Evolutionary conservation across 2,797 vertebrate genomes (phyloP).

Genomic region (Myotis pilosus): DNA sequence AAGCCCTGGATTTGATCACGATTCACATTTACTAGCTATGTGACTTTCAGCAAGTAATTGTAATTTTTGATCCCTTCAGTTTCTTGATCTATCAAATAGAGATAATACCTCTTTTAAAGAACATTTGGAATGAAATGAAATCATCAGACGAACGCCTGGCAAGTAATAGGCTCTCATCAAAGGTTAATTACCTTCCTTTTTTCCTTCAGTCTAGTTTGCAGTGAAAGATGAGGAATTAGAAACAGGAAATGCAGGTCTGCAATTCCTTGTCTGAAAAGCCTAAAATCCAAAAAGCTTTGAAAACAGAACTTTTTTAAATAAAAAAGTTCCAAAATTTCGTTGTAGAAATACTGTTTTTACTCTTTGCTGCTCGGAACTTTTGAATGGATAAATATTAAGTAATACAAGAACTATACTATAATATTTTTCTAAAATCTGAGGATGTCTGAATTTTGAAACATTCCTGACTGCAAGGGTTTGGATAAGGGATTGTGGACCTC

Average conservation of each 20-base stretch:
- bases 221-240: not conserved
- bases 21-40: not conserved
- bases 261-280: not conserved
- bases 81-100: conserved; percentile 16
- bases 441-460: conserved; percentile 32
- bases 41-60: not conserved
- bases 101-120: conserved; percentile 3
- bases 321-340: not conserved
- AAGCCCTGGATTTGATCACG: conserved; percentile 32
- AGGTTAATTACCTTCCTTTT: not conserved
- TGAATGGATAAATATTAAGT: not conserved
- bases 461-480: not conserved
- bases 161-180: not conserved
- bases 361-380: not conserved
- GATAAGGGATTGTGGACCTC: not conserved
- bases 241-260: not conserved
- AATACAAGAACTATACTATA: not conserved
- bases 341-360: conserved; percentile 12
- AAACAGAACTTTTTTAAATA: not conserved
- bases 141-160: not conserved
- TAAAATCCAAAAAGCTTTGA: conserved; percentile 26
- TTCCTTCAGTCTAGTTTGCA: not conserved
- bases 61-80: conserved; percentile 25
- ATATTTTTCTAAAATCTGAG: conserved; percentile 3
- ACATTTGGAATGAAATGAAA: conserved; percentile 5